Base-by-base conservation (phyloP, 2,113 vertebrate species). In the Butorides virescens region DNA sequence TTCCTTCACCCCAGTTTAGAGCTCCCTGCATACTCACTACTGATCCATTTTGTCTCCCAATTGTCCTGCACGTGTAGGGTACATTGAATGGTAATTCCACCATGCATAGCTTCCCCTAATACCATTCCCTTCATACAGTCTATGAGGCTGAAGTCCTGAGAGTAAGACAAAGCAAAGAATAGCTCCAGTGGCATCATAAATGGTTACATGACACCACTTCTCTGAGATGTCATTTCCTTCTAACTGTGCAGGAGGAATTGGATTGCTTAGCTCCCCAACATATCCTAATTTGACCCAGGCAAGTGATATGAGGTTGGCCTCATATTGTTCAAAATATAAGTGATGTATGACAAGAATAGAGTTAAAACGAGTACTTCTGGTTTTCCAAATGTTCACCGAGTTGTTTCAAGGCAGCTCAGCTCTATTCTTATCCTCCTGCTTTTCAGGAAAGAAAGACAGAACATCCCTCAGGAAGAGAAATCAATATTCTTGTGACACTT, bases 401-500 rank as follows among this genome's bases (percentile, higher is more conserved):
- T 59, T 86, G 66, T 66, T 92, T 80, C n/a, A 74, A 84, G 56
- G 52, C 47, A 90, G 47, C 59, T 77, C 75, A 86, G 59, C 68
- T 85, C 44, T 81, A 61, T 30, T 85, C 53, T 63, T 71, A 59
- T 75, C 44, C 77, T 91, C 73, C 61, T 52, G 83, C 83, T 92
- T 93, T 93, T 96, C 79, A 95, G 76, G 92, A 81, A 93, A 71
- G 72, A 59, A 93, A 93, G 82, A 79, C 50, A 86, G 71, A 89
- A 59, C 86, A 90, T 92, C 82, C 55, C 92, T 86, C 61, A 93
- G 86, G 90, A 93, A 47, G 71, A 84, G 72, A 78, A 94, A 95
- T 95, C 86, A 85, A 93, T 96, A 91, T 92, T 93, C 88, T 84
- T 1, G 5, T 68, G 88, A 84, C 88, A 95, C 92, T 93, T 91